Percentiles rank a stretch among this genome's conserved stretches.
Evolutionary conservation across 2,113 vertebrate species (phyloP).

Genomic region (Calidris pygmaea): DNA sequence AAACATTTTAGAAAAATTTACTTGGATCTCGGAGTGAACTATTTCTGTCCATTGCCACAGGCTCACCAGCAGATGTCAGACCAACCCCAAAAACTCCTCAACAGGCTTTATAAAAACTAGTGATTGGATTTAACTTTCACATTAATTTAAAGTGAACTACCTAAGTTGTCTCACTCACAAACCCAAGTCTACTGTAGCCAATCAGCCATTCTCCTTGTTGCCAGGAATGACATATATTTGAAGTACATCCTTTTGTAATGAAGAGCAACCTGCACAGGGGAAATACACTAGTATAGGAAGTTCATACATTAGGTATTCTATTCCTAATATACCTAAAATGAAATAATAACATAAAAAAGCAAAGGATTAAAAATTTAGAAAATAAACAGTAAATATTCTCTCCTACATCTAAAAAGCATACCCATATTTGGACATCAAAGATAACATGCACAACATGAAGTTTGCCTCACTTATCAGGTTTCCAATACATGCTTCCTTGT

Average conservation of each 20-base stretch:
- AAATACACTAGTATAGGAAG: rapidly evolving
- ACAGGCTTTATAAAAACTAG: rapidly evolving
- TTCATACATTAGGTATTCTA: not conserved
- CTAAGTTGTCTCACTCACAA: not conserved
- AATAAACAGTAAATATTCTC: not conserved
- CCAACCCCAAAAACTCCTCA: not conserved
- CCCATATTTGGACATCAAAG: not conserved
- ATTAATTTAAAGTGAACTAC: not conserved
- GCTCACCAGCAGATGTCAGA: slow-evolving; percentile 51
- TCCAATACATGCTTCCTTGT: rapidly evolving
- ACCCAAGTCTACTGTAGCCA: not conserved
- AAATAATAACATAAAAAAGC: not conserved
- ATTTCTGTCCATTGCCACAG: not conserved
- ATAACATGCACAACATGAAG: not conserved
- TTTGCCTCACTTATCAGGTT: not conserved
- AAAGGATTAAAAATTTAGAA: not conserved
- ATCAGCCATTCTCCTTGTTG: not conserved
- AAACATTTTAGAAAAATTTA: rapidly evolving
- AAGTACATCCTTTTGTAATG: not conserved
- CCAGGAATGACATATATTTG: not conserved
- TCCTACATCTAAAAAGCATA: not conserved
- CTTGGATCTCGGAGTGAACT: rapidly evolving
- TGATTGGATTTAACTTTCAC: not conserved
- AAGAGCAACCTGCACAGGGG: not conserved
- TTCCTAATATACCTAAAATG: not conserved